Base-by-base conservation (phyloP, 2,797 vertebrate genomes). In the Pipistrellus kuhlii region DNA sequence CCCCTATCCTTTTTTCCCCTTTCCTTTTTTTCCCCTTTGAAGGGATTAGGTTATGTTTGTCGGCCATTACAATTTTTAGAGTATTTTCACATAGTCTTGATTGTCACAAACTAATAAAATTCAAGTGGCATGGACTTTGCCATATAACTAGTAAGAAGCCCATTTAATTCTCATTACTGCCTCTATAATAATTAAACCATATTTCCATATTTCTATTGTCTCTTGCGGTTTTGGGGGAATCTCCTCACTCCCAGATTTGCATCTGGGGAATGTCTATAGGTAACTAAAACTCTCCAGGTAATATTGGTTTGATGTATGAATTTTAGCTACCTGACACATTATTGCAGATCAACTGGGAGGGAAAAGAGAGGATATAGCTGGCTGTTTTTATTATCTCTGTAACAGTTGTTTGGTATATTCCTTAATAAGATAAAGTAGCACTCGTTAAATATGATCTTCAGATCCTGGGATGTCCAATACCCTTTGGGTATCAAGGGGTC, bases 221-320 rank as follows among this genome's bases (percentile, higher is more conserved):
- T 57, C 44, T 14, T 68, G 23, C 41, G 71, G 38, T 59, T 80
- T 7, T 59, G 18, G 32, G 53, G 32, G n/a, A 91, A 14, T 25
- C 14, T n/a, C 59, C 23, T 27, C 21, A 53, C 7, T 83, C 32
- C 30, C 30, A 78, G 41, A 66, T 57, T 51, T 8, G 13, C 41
- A 32, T 91, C 80, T 71, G 6, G 73, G 75, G 68, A 85, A 59
- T 46, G 62, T n/a, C 53, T 46, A 11, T 23, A n/a, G 66, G 17
- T 44, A 68, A 53, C 21, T 84, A 38, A 81, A 59, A 59, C 32
- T 80, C 30, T 92, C 25, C 41, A 93, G 72, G 91, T 77, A 88
- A 41, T 41, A 57, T 48, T 68, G 48, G 23, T 46, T 55, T n/a
- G 41, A 62, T 73, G 20, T 75, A 6, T 21, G 46, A 69, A 86